Conservation (phyloP, 2,888 invertebrate genomes). For the Eristalis arbustorum region DNA sequence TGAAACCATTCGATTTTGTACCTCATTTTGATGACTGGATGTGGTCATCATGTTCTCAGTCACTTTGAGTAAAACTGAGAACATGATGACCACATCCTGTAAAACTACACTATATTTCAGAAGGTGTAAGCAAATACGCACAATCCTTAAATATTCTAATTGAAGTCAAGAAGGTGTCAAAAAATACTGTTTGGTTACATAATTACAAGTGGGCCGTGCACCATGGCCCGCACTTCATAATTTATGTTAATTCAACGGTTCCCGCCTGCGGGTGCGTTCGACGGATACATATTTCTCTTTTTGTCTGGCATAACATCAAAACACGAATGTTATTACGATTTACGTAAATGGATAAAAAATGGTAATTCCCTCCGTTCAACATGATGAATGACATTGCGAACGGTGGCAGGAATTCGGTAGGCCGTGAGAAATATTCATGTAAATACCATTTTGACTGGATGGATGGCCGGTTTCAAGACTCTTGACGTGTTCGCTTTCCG, state of each 20-base stretch:
- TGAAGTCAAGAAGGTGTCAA: conserved; percentile 23
- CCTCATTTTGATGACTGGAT: no score
- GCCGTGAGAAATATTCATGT: background rate
- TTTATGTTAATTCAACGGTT: conserved; percentile 35
- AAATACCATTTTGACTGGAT: background rate
- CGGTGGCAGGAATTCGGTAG: background rate
- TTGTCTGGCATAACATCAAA: conserved; percentile 7
- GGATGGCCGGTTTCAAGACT: background rate
- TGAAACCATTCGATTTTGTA: no score
- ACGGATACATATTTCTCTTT: conserved; percentile 28
- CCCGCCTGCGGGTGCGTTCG: conserved; percentile 10
- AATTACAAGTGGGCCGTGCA: conserved; percentile 11
- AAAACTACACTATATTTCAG: no score
- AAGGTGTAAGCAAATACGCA: background rate
- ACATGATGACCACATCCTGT: no score
- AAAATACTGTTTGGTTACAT: conserved; percentile 24
- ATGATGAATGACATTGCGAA: background rate
- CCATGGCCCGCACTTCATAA: conserved; percentile 17
- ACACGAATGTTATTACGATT: conserved; percentile 43
- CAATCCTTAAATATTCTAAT: background rate
- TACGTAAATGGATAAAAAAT: conserved; percentile 39
- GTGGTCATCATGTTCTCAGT: no score
- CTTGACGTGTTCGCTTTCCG: background rate
- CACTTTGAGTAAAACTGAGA: no score
- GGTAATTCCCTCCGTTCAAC: conserved; percentile 15